Evolutionary conservation across 2,113 vertebrate genomes (phyloP).

Genomic region (Oreochromis niloticus): DNA sequence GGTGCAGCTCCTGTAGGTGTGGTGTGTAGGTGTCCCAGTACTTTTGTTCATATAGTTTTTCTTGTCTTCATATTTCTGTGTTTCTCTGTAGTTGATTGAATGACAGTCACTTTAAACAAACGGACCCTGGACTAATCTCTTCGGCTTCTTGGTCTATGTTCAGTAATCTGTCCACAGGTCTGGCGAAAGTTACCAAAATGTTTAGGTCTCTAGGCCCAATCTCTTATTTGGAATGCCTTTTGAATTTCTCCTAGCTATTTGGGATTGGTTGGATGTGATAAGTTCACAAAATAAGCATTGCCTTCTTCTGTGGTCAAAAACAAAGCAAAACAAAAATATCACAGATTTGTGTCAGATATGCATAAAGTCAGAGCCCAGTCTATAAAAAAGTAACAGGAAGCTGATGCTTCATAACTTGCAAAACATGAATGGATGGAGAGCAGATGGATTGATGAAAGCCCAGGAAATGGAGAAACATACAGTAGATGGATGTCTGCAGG

Average conservation of each 20-base stretch:
- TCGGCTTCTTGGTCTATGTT: not conserved
- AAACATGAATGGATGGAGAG: not conserved
- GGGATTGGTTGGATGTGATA: not conserved
- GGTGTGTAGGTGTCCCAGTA: not conserved
- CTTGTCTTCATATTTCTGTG: not conserved
- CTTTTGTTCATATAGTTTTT: not conserved
- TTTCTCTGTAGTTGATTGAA: not conserved
- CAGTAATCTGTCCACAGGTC: not conserved
- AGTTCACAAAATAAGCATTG: not conserved
- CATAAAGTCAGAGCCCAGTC: not conserved
- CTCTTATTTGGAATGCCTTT: not conserved
- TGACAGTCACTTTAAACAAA: not conserved
- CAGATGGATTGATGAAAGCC: not conserved
- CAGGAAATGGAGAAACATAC: not conserved
- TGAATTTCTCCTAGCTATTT: not conserved
- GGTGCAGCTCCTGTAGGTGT: not conserved
- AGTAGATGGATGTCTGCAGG: not conserved
- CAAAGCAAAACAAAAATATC: not conserved
- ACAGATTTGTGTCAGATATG: not conserved
- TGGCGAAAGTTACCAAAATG: not conserved
- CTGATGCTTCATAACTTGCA: not conserved
- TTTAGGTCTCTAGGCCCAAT: not conserved
- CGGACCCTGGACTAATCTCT: not conserved
- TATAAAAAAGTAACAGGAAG: not conserved
- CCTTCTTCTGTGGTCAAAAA: not conserved